A percentile compares a stretch with the other conserved stretches of the same genome.
Conservation (phyloP, 2,888 invertebrate genomes). For the Thereva unica region DNA sequence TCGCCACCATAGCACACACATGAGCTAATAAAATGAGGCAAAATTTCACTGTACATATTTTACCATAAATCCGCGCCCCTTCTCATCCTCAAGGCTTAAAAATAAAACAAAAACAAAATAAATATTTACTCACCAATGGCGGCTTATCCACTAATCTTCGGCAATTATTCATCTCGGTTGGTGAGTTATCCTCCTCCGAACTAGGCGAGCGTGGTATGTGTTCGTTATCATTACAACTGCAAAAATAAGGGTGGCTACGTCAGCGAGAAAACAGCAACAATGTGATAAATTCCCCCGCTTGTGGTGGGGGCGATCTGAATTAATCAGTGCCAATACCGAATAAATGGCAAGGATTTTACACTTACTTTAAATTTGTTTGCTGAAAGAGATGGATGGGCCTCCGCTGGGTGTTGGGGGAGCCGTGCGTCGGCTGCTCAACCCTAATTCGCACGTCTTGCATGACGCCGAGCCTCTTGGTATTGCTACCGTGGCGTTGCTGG, state of each 20-base stretch:
- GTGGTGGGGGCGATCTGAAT: not conserved
- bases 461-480: conserved; percentile 45
- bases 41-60: too few species aligned
- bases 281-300: not conserved
- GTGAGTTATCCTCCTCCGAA: conserved; percentile 86
- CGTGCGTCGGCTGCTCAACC: conserved; percentile 50
- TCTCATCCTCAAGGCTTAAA: not conserved
- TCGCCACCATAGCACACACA: too few species aligned
- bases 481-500: conserved; percentile 29
- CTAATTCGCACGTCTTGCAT: conserved; percentile 57
- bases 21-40: too few species aligned
- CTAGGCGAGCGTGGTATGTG: conserved; percentile 60
- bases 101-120: not conserved
- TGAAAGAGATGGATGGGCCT: conserved; percentile 43
- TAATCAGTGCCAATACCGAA: not conserved
- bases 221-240: conserved; percentile 43
- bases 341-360: not conserved
- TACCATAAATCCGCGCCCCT: not conserved
- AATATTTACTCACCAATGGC: conserved; percentile 62
- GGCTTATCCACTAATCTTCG: conserved; percentile 80
- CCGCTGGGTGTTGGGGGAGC: conserved; percentile 44
- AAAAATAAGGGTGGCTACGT: not conserved
- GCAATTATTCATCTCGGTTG: conserved; percentile 84
- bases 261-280: not conserved
- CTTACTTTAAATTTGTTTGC: conserved; percentile 44